phyloP scores from a whole-genome alignment of 1,140 invertebrate species.

The Ostrea denselamellosa region DNA sequence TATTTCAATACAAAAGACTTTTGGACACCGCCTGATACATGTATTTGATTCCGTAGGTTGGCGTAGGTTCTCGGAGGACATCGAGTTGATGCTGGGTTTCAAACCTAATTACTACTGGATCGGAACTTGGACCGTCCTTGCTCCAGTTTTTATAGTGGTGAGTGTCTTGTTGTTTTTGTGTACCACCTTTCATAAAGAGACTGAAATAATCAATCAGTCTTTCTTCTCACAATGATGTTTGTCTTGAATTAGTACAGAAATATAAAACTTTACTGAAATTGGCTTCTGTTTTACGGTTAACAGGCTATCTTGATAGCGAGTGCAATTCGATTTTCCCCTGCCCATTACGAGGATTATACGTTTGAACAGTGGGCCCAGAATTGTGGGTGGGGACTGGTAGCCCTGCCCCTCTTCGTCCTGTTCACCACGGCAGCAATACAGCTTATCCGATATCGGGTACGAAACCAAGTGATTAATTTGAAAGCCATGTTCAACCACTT shows the following conservation, averaged over 20 bases:
- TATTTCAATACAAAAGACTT: no score
- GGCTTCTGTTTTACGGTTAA: background rate
- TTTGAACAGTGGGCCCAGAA: constrained; percentile 66
- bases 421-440: constrained; percentile 53
- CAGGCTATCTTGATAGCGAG: constrained; percentile 65
- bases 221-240: no score
- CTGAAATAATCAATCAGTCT: no score
- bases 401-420: constrained; percentile 57
- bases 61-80: constrained; percentile 82
- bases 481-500: background rate
- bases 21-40: no score
- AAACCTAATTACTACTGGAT: constrained; percentile 82
- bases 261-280: no score
- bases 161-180: constrained; percentile 45
- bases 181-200: no score
- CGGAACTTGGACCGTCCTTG: constrained; percentile 83
- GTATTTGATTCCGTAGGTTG: constrained; percentile 74
- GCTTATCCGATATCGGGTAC: constrained; percentile 54
- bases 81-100: constrained; percentile 85
- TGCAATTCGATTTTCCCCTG: constrained; percentile 57
- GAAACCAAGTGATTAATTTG: background rate
- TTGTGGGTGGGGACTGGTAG: constrained; percentile 61
- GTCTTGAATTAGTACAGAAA: no score
- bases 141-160: constrained; percentile 84
- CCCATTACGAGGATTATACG: constrained; percentile 55